These are phyloP conservation scores for Sympetrum striolatum DNA, from an alignment of 2,888 invertebrate species.

Conservation along the genomic window DNA sequence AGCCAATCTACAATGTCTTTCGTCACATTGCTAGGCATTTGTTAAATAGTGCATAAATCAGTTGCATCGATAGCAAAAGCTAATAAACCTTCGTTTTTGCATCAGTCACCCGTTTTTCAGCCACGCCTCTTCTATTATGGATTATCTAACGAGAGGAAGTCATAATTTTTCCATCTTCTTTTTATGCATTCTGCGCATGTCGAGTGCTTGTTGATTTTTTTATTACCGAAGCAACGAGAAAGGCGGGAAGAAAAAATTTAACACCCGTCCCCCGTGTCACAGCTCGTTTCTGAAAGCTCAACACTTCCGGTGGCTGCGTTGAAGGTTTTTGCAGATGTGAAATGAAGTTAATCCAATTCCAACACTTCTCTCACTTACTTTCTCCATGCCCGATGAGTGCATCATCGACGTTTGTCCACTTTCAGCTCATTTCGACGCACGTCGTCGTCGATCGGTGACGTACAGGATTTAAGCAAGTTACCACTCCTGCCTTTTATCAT, in stretches of 20 bases:
- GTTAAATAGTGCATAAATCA: too few species aligned
- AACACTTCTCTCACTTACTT: background rate
- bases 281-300: background rate
- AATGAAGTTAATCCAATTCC: background rate
- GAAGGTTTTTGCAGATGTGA: background rate
- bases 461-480: too few species aligned
- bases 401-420: too few species aligned
- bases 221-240: background rate
- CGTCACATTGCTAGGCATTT: too few species aligned
- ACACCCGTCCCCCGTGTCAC: background rate
- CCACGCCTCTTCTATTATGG: too few species aligned
- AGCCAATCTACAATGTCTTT: too few species aligned
- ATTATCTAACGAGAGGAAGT: background rate
- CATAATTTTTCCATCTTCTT: background rate
- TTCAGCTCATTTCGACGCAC: too few species aligned
- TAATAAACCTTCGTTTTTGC: too few species aligned
- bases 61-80: too few species aligned
- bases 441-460: too few species aligned
- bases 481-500: too few species aligned
- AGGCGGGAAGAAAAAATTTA: background rate
- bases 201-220: background rate
- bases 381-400: background rate
- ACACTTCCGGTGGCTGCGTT: background rate
- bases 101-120: too few species aligned
- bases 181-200: background rate